Evolutionary conservation across 2,888 invertebrate species (phyloP).

Genomic region (Dolichomitus sp.): DNA sequence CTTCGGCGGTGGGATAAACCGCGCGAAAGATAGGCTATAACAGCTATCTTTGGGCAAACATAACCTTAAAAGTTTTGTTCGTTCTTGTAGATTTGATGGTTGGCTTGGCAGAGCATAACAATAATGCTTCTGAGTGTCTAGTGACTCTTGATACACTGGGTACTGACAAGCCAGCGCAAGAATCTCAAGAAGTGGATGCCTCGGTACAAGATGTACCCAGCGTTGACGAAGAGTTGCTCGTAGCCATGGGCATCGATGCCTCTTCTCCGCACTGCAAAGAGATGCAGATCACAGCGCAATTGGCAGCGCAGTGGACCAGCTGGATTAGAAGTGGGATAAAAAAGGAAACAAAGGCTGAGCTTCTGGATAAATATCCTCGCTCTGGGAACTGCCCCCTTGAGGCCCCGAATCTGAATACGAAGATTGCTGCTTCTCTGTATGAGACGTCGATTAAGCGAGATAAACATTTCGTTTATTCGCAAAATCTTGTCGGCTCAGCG

Average conservation of each 20-base stretch:
- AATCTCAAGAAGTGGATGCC: conserved; percentile 21
- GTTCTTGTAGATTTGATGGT: conserved; percentile 35
- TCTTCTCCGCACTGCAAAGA: neutral
- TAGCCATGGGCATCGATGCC: neutral
- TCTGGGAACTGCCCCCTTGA: conserved; percentile 33
- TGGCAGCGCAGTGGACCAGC: conserved; percentile 48
- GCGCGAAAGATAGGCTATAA: conserved; percentile 10
- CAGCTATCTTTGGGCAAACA: conserved; percentile 13
- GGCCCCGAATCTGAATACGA: conserved; percentile 63
- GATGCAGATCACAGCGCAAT: neutral
- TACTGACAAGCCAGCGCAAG: conserved; percentile 22
- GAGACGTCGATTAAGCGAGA: conserved; percentile 58
- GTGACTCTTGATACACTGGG: neutral
- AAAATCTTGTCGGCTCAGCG: conserved; percentile 52
- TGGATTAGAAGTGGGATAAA: conserved; percentile 40
- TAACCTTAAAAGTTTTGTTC: conserved; percentile 14
- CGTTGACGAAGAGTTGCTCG: conserved; percentile 1
- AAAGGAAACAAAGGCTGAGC: conserved; percentile 42
- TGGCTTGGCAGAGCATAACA: conserved; percentile 1
- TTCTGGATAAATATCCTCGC: conserved; percentile 54
- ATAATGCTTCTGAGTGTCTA: neutral
- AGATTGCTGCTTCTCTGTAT: conserved; percentile 54
- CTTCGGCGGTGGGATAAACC: no score
- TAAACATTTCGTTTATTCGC: conserved; percentile 47
- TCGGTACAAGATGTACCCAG: neutral